Conservation (phyloP, 2,113 vertebrate genomes). For the Salvator merianae region DNA sequence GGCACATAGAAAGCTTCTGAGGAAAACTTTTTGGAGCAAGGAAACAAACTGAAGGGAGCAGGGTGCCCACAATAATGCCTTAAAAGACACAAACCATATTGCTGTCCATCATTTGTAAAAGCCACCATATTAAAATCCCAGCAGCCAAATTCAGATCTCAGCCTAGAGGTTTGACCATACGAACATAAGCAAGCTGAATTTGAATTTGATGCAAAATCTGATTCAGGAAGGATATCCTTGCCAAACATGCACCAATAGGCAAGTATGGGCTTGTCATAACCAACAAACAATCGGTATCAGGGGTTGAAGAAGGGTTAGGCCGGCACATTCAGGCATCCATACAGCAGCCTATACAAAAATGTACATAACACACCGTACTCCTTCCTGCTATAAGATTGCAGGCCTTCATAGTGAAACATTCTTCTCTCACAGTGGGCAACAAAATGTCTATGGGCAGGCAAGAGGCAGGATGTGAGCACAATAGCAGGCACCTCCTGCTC, state of each 20-base stretch:
- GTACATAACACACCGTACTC: neutral
- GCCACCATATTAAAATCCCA: no score
- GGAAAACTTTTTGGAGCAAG: no score
- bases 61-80: no score
- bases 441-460: neutral
- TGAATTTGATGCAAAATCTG: neutral
- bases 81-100: no score
- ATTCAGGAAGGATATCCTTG: neutral
- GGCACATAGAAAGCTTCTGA: no score
- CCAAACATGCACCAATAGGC: neutral
- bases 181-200: neutral
- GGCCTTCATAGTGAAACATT: neutral
- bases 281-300: neutral
- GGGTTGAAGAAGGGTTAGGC: neutral
- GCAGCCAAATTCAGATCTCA: no score
- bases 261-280: neutral
- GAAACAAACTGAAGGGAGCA: no score
- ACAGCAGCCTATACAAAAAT: neutral
- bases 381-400: neutral
- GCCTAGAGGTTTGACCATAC: no score
- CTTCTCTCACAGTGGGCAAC: neutral
- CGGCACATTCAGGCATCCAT: neutral
- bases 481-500: neutral
- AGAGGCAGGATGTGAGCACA: neutral
- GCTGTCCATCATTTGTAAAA: no score